Base-by-base conservation (phyloP, 2,888 invertebrate species). In the Gymnosoma rotundatum region DNA sequence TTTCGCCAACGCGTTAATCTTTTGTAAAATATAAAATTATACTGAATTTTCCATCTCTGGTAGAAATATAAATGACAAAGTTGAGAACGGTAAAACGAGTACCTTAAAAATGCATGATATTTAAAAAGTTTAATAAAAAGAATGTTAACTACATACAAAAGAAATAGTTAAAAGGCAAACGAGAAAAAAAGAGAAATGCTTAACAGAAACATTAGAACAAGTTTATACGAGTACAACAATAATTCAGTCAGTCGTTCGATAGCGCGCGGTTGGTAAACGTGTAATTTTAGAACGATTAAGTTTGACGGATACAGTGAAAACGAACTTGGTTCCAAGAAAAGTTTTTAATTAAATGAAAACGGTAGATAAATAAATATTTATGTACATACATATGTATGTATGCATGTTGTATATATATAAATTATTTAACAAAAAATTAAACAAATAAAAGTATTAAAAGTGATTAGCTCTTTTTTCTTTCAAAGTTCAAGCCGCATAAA, bases 191-290 rank as follows among this genome's bases (percentile, higher is more conserved):
- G 25, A 52, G 9, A 52, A n/a, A 18, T 52, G 1, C 12, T 50
- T 12, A 66, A 48, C 21, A 72, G 9, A 60, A 60, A 78, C 10
- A 61, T 42, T 45, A 45, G 45, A 78, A 78, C 50, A 20, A 69
- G 25, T 50, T 42, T 42, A 42, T 42, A 42, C n/a, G n/a, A n/a
- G n/a, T n/a, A n/a, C 42, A 42, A 42, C 7, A 12, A 42, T 42
- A 42, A 42, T 12, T 12, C 10, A 69, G 63, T 72, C 73, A 84
- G 84, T 84, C 69, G 79, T 84, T 73, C 63, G 84, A 81, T 74
- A 84, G 84, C 81, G 78, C 84, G 84, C 84, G 78, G 74, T 81
- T 70, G 81, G 54, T 78, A 75, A 84, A 78, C 81, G 81, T 74
- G 84, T 72, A 58, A 52, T 21, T 61, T 61, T 52, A 50, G 81